phyloP scores from a whole-genome alignment of 2,113 vertebrate genomes.

The Atlantisia rogersi region DNA sequence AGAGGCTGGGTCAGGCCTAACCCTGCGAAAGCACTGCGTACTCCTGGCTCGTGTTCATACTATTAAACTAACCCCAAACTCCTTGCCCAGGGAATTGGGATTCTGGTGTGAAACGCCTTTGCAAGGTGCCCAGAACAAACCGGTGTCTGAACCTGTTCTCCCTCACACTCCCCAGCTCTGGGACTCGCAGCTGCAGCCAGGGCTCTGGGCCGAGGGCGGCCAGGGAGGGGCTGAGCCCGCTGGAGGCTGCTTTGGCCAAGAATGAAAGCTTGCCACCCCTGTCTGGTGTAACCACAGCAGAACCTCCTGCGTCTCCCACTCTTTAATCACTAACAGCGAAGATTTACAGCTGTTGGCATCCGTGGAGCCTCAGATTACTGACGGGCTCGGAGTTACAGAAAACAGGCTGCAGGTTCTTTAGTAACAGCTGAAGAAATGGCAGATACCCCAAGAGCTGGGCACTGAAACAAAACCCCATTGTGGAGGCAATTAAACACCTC shows the following conservation, averaged over 20 bases:
- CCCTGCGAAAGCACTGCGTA: neutral
- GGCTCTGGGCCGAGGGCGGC: neutral
- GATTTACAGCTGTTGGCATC: neutral
- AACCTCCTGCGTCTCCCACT: neutral
- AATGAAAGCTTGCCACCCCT: neutral
- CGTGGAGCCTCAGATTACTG: neutral
- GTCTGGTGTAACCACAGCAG: neutral
- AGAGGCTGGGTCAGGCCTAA: neutral
- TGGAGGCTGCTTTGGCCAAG: neutral
- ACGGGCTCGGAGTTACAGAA: neutral
- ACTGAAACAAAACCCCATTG: neutral
- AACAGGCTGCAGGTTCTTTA: neutral
- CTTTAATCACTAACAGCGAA: neutral
- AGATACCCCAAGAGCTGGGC: neutral
- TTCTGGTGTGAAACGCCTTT: neutral
- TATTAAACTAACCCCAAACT: neutral
- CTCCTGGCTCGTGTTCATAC: neutral
- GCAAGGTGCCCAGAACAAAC: neutral
- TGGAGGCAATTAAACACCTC: neutral
- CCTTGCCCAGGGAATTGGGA: neutral
- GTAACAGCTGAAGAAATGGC: neutral
- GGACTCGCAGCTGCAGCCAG: neutral
- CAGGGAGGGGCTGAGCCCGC: neutral
- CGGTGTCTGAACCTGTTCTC: neutral
- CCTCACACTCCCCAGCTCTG: accelerated